phyloP scores from a whole-genome alignment of 2,113 vertebrate genomes.

The Sylvilagus bachmani region DNA sequence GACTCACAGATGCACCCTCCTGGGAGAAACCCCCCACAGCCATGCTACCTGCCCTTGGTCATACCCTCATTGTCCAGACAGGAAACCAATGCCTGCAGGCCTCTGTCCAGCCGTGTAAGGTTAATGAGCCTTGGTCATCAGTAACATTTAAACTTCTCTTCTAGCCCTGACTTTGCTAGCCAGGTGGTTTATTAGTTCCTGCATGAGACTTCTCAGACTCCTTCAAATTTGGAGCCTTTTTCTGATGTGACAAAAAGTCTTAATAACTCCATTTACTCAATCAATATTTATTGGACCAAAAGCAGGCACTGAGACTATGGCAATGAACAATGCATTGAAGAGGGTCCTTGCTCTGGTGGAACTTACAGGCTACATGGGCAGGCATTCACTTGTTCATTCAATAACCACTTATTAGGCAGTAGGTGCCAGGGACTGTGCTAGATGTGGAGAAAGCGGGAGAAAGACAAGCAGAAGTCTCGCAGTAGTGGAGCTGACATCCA shows the following conservation, averaged over 20 bases:
- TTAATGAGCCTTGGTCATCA: not conserved
- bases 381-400: not conserved
- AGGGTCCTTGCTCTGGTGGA: not conserved
- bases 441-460: not conserved
- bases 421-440: not conserved
- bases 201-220: not conserved
- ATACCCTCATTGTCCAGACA: not conserved
- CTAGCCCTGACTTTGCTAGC: constrained; percentile 12
- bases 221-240: constrained; percentile 19
- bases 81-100: not conserved
- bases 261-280: not conserved
- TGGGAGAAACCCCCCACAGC: not conserved
- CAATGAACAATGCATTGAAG: not conserved
- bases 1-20: not conserved
- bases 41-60: not conserved
- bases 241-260: not conserved
- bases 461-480: not conserved
- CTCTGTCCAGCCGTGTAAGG: not conserved
- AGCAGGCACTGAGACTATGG: not conserved
- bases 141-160: not conserved
- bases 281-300: not conserved
- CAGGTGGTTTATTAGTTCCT: not conserved
- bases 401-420: not conserved
- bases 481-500: not conserved
- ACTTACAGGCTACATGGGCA: not conserved